Conservation (phyloP, 2,888 invertebrate species). For the Diaprepes abbreviatus region DNA sequence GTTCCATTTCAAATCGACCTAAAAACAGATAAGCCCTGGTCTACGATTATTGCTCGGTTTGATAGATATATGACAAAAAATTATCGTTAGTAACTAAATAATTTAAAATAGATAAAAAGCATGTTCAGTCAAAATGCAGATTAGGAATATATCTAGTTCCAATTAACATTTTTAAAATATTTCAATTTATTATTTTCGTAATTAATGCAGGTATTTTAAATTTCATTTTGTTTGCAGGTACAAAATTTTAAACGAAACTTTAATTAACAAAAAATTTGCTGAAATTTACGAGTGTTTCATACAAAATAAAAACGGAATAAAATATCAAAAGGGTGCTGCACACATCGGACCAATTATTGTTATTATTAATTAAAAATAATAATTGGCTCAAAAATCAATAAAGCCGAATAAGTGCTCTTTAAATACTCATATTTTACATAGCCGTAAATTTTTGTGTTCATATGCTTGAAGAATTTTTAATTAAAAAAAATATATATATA, state of each 20-base stretch:
- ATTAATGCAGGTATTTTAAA: constrained; percentile 5
- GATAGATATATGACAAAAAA: too few relatives aligned
- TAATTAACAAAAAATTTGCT: constrained; percentile 6
- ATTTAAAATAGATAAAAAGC: too few relatives aligned
- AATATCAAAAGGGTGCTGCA: constrained; percentile 42
- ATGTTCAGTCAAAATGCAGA: too few relatives aligned
- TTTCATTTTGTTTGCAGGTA: neutral
- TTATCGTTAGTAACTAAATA: too few relatives aligned
- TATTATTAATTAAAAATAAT: constrained; percentile 58
- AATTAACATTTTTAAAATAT: neutral
- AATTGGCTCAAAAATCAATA: constrained; percentile 55
- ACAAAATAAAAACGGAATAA: constrained; percentile 40
- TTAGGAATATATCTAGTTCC: too few relatives aligned
- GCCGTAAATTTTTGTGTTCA: constrained; percentile 19
- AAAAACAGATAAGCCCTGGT: too few relatives aligned
- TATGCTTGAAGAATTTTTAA: too few relatives aligned
- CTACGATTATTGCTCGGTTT: too few relatives aligned
- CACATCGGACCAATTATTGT: constrained; percentile 52
- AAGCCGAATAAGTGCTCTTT: constrained; percentile 43
- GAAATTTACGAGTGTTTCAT: neutral
- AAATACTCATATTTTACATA: constrained; percentile 40
- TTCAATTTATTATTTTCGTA: neutral
- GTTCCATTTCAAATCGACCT: too few relatives aligned
- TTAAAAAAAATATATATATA: too few relatives aligned
- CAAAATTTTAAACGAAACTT: constrained; percentile 3